Evolutionary conservation across 1,140 invertebrate genomes (phyloP).

Genomic region (Hyposmocoma kahamanoa): DNA sequence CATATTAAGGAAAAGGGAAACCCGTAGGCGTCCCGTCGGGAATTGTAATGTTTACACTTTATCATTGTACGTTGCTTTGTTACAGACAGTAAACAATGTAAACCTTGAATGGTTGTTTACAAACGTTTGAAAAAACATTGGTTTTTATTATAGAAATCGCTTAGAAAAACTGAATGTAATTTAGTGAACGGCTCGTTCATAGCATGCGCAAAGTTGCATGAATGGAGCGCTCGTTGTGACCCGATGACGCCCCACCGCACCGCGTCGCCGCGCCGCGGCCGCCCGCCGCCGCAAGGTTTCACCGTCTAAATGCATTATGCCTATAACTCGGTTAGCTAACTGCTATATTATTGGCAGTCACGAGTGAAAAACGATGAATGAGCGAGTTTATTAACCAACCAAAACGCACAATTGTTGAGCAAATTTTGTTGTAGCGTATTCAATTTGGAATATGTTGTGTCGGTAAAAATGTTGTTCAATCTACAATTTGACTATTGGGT

Average conservation of each 20-base stretch:
- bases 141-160: slow-evolving; percentile 5
- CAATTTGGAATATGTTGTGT: too few relatives aligned
- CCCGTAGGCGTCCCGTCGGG: not conserved
- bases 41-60: not conserved
- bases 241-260: slow-evolving; percentile 37
- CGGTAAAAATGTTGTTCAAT: too few relatives aligned
- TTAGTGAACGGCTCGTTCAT: slow-evolving; percentile 29
- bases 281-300: slow-evolving; percentile 47
- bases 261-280: slow-evolving; percentile 8
- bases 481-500: slow-evolving; percentile 4
- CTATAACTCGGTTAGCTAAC: slow-evolving; percentile 32
- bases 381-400: slow-evolving; percentile 48
- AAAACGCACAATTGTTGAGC: too few relatives aligned
- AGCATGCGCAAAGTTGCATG: slow-evolving; percentile 33
- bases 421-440: too few relatives aligned
- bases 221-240: slow-evolving; percentile 30
- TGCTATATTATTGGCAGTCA: slow-evolving; percentile 19
- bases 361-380: slow-evolving; percentile 48
- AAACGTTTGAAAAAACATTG: slow-evolving; percentile 6
- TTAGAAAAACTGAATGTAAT: slow-evolving; percentile 15
- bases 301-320: slow-evolving; percentile 40
- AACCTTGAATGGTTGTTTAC: too few relatives aligned
- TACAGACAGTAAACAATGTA: too few relatives aligned
- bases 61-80: too few relatives aligned
- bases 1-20: too few relatives aligned